Conservation (phyloP, 2,888 invertebrate species). For the Timandra comae region DNA sequence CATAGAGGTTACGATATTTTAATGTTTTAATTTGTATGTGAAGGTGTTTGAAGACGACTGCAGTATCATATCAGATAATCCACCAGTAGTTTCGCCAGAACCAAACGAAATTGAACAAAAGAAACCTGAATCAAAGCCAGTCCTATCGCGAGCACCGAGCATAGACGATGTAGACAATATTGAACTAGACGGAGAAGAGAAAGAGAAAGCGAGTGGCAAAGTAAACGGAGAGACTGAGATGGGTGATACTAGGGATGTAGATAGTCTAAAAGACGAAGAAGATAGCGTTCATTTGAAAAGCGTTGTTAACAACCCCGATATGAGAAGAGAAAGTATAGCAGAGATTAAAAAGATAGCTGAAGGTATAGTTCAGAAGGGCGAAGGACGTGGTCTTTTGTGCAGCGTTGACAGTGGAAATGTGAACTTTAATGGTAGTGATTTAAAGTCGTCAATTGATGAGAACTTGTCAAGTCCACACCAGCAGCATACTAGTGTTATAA, state of each 20-base stretch:
- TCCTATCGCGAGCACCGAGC: slow-evolving; percentile 63
- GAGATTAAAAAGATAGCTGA: slow-evolving; percentile 68
- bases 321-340: slow-evolving; percentile 66
- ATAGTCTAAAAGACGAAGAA: slow-evolving; percentile 68
- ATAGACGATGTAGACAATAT: slow-evolving; percentile 70
- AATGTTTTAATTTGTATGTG: too few species aligned
- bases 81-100: slow-evolving; percentile 68
- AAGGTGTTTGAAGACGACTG: slow-evolving; percentile 78
- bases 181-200: slow-evolving; percentile 57
- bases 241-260: slow-evolving; percentile 72
- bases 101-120: slow-evolving; percentile 66
- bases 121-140: slow-evolving; percentile 48
- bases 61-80: slow-evolving; percentile 74
- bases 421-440: slow-evolving; percentile 54
- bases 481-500: slow-evolving; percentile 80
- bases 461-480: slow-evolving; percentile 43
- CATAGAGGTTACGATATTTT: too few species aligned
- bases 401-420: slow-evolving; percentile 65
- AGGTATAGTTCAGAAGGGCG: slow-evolving; percentile 70
- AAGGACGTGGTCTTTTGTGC: slow-evolving; percentile 59
- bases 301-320: slow-evolving; percentile 65
- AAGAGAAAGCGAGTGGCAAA: slow-evolving; percentile 46
- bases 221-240: slow-evolving; percentile 75
- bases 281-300: slow-evolving; percentile 59
- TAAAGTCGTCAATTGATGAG: slow-evolving; percentile 53